These are phyloP conservation scores for Pinna nobilis DNA, from an alignment of 1,140 invertebrate genomes.

Conservation along the genomic window DNA sequence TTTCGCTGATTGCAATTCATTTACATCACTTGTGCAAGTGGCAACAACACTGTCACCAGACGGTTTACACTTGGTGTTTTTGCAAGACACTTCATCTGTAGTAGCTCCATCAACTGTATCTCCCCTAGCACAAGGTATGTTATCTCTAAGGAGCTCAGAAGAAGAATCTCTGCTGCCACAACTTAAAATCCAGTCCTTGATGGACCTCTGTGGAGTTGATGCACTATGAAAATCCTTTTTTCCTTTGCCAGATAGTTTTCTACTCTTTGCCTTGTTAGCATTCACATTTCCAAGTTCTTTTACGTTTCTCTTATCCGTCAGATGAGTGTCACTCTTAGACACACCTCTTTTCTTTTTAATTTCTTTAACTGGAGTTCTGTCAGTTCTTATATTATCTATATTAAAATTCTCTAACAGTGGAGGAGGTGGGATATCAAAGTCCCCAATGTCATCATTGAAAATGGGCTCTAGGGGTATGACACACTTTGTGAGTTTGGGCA, in stretches of 20 bases:
- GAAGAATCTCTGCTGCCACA: too few species aligned
- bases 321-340: background rate
- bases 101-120: too few species aligned
- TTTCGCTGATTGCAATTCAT: too few species aligned
- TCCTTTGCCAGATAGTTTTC: constrained; percentile 3
- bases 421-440: constrained; percentile 42
- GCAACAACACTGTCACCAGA: too few species aligned
- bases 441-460: constrained; percentile 32
- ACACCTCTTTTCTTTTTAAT: constrained; percentile 3
- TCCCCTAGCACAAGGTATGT: too few species aligned
- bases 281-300: background rate
- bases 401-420: constrained; percentile 29
- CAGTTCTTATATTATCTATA: background rate
- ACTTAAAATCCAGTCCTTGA: constrained; percentile 47
- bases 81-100: too few species aligned
- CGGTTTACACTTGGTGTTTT: too few species aligned
- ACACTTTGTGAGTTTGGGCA: constrained; percentile 9
- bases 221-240: constrained; percentile 13
- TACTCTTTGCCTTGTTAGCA: constrained; percentile 7
- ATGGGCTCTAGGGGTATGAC: constrained; percentile 43
- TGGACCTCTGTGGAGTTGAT: constrained; percentile 49
- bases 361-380: background rate
- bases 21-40: too few species aligned
- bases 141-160: too few species aligned
- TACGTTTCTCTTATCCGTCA: too few species aligned